phyloP scores from a whole-genome alignment of 2,888 invertebrate genomes.

The Acrobasis suavella region DNA sequence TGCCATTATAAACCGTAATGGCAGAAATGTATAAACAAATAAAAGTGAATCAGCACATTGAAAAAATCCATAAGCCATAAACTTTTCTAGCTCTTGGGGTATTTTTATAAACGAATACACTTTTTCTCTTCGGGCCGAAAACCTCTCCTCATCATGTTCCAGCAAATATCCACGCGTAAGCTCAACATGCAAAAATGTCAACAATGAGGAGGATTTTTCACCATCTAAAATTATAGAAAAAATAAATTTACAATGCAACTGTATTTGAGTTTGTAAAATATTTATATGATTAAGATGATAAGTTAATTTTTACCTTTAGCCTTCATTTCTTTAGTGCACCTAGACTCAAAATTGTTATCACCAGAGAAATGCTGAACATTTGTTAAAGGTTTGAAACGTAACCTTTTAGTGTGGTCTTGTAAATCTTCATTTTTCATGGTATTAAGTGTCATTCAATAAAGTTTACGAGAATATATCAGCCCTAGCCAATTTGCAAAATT shows the following conservation, averaged over 20 bases:
- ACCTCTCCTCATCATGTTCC: conserved; percentile 97
- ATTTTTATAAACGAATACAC: conserved; percentile 98
- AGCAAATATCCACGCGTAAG: conserved; percentile 95
- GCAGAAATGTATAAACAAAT: conserved; percentile 98
- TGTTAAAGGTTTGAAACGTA: conserved; percentile 69
- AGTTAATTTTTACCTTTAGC: conserved; percentile 51
- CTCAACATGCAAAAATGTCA: conserved; percentile 91
- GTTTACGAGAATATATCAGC: conserved; percentile 1
- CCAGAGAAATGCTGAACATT: conserved; percentile 61
- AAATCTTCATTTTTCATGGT: conserved; percentile 65
- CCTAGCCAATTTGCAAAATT: background rate
- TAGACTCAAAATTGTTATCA: conserved; percentile 57
- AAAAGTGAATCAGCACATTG: conserved; percentile 98
- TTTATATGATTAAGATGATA: no score
- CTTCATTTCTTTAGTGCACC: conserved; percentile 57
- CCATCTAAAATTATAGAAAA: conserved; percentile 53
- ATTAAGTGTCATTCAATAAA: conserved; percentile 24
- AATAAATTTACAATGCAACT: no score
- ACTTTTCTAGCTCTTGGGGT: conserved; percentile 95
- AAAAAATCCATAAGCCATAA: conserved; percentile 96
- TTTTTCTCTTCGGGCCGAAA: conserved; percentile 95
- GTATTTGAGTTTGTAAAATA: no score
- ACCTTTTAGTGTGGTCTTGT: conserved; percentile 71
- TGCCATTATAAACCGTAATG: conserved; percentile 94
- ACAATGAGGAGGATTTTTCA: conserved; percentile 72